Evolutionary conservation across 53 echinoderm and acorn worm genomes (phyloP), one percentile per base, ranked within the genome.

Genomic region (Zoroaster sp.): DNA sequence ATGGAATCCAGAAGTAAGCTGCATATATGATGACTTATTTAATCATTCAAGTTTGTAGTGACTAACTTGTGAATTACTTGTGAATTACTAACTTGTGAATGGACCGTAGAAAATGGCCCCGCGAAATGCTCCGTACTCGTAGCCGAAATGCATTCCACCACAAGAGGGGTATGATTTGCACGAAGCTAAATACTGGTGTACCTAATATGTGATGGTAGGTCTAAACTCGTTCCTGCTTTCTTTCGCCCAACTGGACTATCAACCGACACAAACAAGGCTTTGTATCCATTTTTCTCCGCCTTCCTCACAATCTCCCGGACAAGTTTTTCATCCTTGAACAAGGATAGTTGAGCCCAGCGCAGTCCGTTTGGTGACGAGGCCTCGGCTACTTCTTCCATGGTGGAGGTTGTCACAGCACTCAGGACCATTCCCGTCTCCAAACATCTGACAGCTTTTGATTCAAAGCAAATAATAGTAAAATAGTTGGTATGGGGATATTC

Each of bases 341-440:
- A 55, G 36, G 89, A 80, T 73, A 95, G 89, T 47, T 97, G 97
- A 39, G 92, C 92, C 97, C 97, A 97, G 7, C 88, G 75, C 36
- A 89, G 45, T 5, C 97, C 95, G 35, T 75, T 83, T 5, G 92
- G 91, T 13, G 92, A 89, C 49, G 51, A 51, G 25, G 93, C 91
- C 40, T 86, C 89, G 1, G 90, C 87, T 7, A 97, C 92, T 37
- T 95, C 95, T 55, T 95, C 97, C n/a, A 96, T 83, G 59, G 90
- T 91, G 40, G 83, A 85, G 41, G 92, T 90, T 33, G 97, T 69
- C 79, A 88, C 92, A 41, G 90, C 83, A 43, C 95, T 95, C 9
- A 95, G 77, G 8, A 93, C 88, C 90, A 97, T 91, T 42, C 92
- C 95, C 2, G 97, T 97, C 0, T 90, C 91, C 80, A 94, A 40